Percentiles rank a stretch among this genome's conserved stretches.
Conservation (phyloP, 1,140 invertebrate species). For the Mizuhopecten yessoensis region DNA sequence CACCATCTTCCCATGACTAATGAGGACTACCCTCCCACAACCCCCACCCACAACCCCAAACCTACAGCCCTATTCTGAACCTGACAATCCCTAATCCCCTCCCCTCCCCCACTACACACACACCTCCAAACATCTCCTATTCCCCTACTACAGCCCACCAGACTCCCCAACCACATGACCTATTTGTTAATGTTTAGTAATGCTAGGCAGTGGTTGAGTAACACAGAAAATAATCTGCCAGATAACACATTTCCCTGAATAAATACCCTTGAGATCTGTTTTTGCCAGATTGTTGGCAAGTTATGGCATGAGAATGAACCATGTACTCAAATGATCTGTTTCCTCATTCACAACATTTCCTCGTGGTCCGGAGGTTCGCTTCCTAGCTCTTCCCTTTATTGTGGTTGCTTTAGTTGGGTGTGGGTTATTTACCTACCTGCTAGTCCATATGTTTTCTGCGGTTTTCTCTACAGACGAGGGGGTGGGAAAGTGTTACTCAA, state of each 20-base stretch:
- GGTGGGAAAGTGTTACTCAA: conserved; percentile 25
- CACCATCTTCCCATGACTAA: neutral
- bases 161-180: neutral
- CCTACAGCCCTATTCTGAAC: neutral
- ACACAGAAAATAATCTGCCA: neutral
- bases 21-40: neutral
- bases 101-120: neutral
- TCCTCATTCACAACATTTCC: conserved; percentile 12
- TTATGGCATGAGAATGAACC: neutral
- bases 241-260: too few relatives aligned
- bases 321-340: neutral
- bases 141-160: neutral
- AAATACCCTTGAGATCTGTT: too few relatives aligned
- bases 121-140: neutral
- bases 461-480: neutral
- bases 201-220: neutral
- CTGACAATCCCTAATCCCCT: neutral
- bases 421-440: neutral
- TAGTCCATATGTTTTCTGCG: neutral
- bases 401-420: neutral
- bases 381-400: neutral
- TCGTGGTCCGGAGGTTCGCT: neutral
- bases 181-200: too few relatives aligned
- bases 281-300: neutral
- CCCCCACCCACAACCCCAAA: neutral